Evolutionary conservation across 1,140 invertebrate species (phyloP).

Genomic region (Rhynchophorus ferrugineus): DNA sequence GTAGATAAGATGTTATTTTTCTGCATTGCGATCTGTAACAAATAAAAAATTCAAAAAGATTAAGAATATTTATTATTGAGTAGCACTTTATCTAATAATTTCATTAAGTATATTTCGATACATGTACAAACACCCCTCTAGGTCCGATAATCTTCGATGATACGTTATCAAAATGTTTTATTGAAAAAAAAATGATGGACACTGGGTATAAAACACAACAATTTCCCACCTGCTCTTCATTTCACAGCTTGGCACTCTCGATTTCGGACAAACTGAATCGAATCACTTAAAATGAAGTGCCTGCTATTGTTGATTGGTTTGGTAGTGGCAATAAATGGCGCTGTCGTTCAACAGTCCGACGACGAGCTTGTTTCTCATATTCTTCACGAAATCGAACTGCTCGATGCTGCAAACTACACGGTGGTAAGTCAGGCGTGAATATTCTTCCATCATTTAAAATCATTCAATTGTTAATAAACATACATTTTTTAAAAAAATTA

Average conservation of each 20-base stretch:
- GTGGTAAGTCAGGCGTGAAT: neutral
- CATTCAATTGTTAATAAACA: too few relatives aligned
- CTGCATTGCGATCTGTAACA: too few relatives aligned
- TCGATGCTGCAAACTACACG: neutral
- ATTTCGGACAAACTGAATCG: neutral
- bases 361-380: neutral
- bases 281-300: neutral
- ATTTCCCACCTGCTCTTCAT: neutral
- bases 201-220: neutral
- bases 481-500: too few relatives aligned
- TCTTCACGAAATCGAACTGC: neutral
- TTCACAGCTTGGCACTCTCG: neutral
- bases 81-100: too few relatives aligned
- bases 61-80: too few relatives aligned
- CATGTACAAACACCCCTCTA: too few relatives aligned
- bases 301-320: neutral
- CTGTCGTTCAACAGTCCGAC: neutral
- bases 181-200: neutral
- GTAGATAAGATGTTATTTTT: too few relatives aligned
- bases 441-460: too few relatives aligned
- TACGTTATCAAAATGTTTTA: neutral
- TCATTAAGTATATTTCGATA: too few relatives aligned
- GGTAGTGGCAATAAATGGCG: neutral
- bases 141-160: neutral
- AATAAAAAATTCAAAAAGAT: too few relatives aligned